Percentiles rank a stretch among this genome's conserved stretches.
phyloP scores from a whole-genome alignment of 2,113 vertebrate species.

The Nibea coibor region DNA sequence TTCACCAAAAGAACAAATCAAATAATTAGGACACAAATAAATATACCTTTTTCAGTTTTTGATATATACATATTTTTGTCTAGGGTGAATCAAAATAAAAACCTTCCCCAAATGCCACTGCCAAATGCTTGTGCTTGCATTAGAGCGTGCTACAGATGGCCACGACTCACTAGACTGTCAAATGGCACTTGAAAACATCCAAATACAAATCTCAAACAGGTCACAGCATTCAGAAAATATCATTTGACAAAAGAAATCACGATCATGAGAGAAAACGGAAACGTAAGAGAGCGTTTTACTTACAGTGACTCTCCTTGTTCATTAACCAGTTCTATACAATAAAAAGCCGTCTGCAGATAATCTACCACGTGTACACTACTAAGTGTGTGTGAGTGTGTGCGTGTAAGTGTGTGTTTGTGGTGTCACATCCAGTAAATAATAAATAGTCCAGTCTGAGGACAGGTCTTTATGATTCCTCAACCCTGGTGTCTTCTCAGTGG shows the following conservation, averaged over 20 bases:
- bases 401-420: slow-evolving; percentile 9
- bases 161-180: slow-evolving; percentile 84
- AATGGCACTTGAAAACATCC: slow-evolving; percentile 85
- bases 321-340: slow-evolving; percentile 71
- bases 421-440: slow-evolving; percentile 57
- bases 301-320: slow-evolving; percentile 59
- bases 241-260: slow-evolving; percentile 70
- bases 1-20: slow-evolving; percentile 79
- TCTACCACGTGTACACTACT: slow-evolving; percentile 51
- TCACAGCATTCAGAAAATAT: slow-evolving; percentile 79
- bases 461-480: slow-evolving; percentile 42
- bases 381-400: slow-evolving; percentile 10
- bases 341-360: slow-evolving; percentile 59
- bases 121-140: slow-evolving; percentile 86
- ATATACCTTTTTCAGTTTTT: slow-evolving; percentile 81
- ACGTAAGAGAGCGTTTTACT: slow-evolving; percentile 58
- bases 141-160: slow-evolving; percentile 86
- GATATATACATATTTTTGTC: slow-evolving; percentile 83
- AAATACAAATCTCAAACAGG: slow-evolving; percentile 73
- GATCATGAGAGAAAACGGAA: slow-evolving; percentile 61
- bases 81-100: slow-evolving; percentile 66
- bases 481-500: slow-evolving; percentile 50
- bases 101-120: slow-evolving; percentile 77
- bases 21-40: slow-evolving; percentile 83
- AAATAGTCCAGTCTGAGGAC: slow-evolving; percentile 64